Base-by-base conservation (phyloP, 1,140 invertebrate species). In the Potamilus streckersoni region DNA sequence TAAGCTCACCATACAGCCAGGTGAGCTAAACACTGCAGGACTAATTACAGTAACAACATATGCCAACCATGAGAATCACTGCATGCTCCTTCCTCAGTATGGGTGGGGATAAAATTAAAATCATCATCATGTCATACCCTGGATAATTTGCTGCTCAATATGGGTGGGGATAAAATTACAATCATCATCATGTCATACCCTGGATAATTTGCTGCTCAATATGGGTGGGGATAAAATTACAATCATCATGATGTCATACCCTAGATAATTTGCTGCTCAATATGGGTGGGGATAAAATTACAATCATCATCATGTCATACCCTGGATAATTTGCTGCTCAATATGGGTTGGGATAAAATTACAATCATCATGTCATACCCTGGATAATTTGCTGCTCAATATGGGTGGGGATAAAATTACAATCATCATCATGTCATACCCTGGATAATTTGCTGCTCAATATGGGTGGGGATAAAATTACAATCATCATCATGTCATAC, bases 131-230 rank as follows among this genome's bases (percentile, higher is more conserved):
- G 19, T 56, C 63, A 19, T 73, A 87, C 86, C 83, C 74, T 74
- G 69, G n/a, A 87, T 85, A 60, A 86, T 78, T 8, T 73, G 61
- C 75, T 89, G 83, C 69, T 90, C n/a, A n/a, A n/a, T n/a, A n/a
- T n/a, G n/a, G n/a, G n/a, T n/a, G n/a, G n/a, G n/a, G n/a, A n/a
- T n/a, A n/a, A n/a, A n/a, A n/a, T n/a, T n/a, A n/a, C n/a, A n/a
- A n/a, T n/a, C n/a, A n/a, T n/a, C n/a, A n/a, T n/a, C n/a, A n/a
- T n/a, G n/a, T 56, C 63, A 19, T 73, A 87, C 86, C 83, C 74
- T 74, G 69, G n/a, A 87, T 85, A 60, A 86, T 78, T 8, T 73
- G 61, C 75, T 89, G 83, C 69, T 90, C n/a, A n/a, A n/a, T n/a
- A n/a, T n/a, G n/a, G n/a, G n/a, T n/a, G n/a, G n/a, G n/a, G n/a